Conservation (phyloP, 2,797 vertebrate species). For the Chaunax sp. region DNA sequence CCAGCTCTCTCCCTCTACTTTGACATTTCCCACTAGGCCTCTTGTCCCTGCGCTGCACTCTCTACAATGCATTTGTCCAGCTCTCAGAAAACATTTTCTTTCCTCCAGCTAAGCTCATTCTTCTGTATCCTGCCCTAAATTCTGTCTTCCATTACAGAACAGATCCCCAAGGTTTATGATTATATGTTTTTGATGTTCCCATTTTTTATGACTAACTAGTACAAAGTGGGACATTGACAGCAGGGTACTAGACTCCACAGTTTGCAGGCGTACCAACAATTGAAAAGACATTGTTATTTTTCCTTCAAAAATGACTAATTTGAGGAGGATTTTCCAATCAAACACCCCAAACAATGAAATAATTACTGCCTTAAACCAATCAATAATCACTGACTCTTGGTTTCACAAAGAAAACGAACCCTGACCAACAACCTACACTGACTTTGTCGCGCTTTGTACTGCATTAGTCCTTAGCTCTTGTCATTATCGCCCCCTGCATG, state of each 20-base stretch:
- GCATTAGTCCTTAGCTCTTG: no score
- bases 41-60: slow-evolving; percentile 65
- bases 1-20: slow-evolving; percentile 50
- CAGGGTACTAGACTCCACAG: neutral
- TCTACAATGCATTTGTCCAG: slow-evolving; percentile 58
- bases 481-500: no score
- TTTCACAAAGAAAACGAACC: neutral
- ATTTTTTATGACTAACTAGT: slow-evolving; percentile 30
- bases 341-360: no score
- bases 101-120: slow-evolving; percentile 58
- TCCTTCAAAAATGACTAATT: neutral
- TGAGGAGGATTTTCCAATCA: no score
- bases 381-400: neutral
- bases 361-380: no score
- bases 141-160: slow-evolving; percentile 72
- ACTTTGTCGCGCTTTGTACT: no score
- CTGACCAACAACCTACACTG: no score
- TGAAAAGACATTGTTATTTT: neutral
- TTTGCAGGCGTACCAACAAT: neutral
- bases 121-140: slow-evolving; percentile 72
- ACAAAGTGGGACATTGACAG: slow-evolving; percentile 35
- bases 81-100: slow-evolving; percentile 67
- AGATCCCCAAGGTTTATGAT: slow-evolving; percentile 66
- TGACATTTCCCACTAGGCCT: slow-evolving; percentile 68
- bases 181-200: slow-evolving; percentile 63